phyloP scores from a whole-genome alignment of 2,797 vertebrate genomes.

The Paramormyrops hopkinsi region DNA sequence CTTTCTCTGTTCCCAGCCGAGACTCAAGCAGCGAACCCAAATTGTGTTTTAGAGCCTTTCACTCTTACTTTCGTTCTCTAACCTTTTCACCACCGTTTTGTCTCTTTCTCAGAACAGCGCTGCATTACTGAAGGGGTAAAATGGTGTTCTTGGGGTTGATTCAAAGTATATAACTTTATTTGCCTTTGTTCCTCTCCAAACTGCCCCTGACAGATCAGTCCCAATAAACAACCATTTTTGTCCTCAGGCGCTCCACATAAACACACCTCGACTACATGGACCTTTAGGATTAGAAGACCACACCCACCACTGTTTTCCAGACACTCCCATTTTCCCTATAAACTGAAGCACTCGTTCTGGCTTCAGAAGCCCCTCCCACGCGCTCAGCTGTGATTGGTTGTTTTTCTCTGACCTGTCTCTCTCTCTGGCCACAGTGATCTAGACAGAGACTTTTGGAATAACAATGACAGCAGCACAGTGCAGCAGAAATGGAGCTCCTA shows the following conservation, averaged over 20 bases:
- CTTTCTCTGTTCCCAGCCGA: neutral
- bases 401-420: conserved; percentile 83
- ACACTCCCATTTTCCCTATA: conserved; percentile 42
- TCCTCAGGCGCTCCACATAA: neutral
- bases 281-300: conserved; percentile 17
- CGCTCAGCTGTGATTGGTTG: conserved; percentile 64
- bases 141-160: neutral
- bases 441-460: conserved; percentile 99
- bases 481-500: conserved; percentile 99
- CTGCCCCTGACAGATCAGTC: conserved; percentile 29
- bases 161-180: conserved; percentile 36
- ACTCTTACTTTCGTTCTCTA: conserved; percentile 22
- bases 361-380: conserved; percentile 23
- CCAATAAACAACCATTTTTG: conserved; percentile 2
- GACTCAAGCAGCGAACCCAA: conserved; percentile 15
- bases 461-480: conserved; percentile 99
- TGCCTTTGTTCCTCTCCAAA: neutral
- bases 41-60: conserved; percentile 33
- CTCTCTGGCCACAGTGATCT: conserved; percentile 96
- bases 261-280: neutral
- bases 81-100: neutral
- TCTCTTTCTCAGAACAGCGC: conserved; percentile 19
- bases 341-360: neutral
- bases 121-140: neutral
- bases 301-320: conserved; percentile 37